phyloP scores from a whole-genome alignment of 1,140 invertebrate genomes.

The Tetranychus urticae region DNA sequence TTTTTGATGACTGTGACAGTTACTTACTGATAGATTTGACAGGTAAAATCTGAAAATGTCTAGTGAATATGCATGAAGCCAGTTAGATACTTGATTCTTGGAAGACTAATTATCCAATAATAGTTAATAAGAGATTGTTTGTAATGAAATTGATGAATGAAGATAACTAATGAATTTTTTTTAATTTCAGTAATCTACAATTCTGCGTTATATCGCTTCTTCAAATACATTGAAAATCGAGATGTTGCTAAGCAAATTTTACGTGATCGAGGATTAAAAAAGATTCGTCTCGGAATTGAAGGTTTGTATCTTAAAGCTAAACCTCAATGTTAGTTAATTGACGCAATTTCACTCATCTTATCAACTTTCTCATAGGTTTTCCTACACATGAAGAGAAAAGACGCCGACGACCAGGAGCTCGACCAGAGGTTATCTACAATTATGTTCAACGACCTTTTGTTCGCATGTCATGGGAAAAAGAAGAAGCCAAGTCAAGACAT shows the following conservation, averaged over 20 bases:
- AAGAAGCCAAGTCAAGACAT: slow-evolving; percentile 93
- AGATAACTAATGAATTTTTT: background rate
- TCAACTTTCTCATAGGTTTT: slow-evolving; percentile 33
- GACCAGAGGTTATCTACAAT: slow-evolving; percentile 82
- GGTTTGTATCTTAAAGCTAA: slow-evolving; percentile 21
- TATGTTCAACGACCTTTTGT: slow-evolving; percentile 99
- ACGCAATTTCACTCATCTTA: background rate
- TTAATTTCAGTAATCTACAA: slow-evolving; percentile 28
- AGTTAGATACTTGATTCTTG: too few relatives aligned
- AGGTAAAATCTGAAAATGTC: too few relatives aligned
- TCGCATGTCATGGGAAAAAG: slow-evolving; percentile 99
- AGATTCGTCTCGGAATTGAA: slow-evolving; percentile 95
- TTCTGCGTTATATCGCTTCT: slow-evolving; percentile 44
- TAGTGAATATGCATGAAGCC: background rate
- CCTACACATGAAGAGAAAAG: slow-evolving; percentile 96
- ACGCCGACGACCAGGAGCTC: slow-evolving; percentile 26
- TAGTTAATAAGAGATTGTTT: too few relatives aligned
- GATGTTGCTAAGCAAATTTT: slow-evolving; percentile 88
- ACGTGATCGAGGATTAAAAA: slow-evolving; percentile 92
- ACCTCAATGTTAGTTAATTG: background rate
- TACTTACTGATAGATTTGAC: too few relatives aligned
- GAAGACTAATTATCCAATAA: too few relatives aligned
- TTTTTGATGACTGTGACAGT: background rate
- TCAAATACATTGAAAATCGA: slow-evolving; percentile 97
- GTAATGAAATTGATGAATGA: background rate